These are phyloP conservation scores for Dendrolimus kikuchii DNA, from an alignment of 1,140 invertebrate genomes.

Conservation along the genomic window DNA sequence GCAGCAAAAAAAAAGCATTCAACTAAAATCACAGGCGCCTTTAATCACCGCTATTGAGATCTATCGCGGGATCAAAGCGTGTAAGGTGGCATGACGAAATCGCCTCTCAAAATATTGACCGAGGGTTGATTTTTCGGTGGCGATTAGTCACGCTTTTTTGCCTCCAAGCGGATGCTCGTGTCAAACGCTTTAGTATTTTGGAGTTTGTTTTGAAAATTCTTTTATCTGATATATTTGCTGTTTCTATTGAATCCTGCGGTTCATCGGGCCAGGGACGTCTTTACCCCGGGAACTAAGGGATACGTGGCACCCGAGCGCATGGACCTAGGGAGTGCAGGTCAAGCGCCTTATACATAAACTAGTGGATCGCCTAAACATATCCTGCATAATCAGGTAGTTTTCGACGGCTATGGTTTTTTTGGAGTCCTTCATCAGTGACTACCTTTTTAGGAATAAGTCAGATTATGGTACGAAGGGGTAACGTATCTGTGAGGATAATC, in stretches of 20 bases:
- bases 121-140: slow-evolving; percentile 50
- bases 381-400: too few relatives aligned
- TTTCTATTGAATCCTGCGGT: slow-evolving; percentile 48
- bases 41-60: slow-evolving; percentile 71
- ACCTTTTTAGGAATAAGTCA: too few relatives aligned
- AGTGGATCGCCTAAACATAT: too few relatives aligned
- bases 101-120: slow-evolving; percentile 49
- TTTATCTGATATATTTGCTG: slow-evolving; percentile 69
- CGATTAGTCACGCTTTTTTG: slow-evolving; percentile 62
- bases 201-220: slow-evolving; percentile 73
- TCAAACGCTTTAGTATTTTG: slow-evolving; percentile 70
- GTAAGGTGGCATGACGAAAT: slow-evolving; percentile 48
- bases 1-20: slow-evolving; percentile 63
- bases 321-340: too few relatives aligned
- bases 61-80: slow-evolving; percentile 66
- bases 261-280: slow-evolving; percentile 46
- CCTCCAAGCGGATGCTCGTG: slow-evolving; percentile 65
- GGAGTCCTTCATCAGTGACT: too few relatives aligned
- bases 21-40: slow-evolving; percentile 70
- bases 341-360: too few relatives aligned
- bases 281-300: neutral
- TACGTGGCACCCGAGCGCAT: too few relatives aligned
- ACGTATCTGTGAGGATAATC: too few relatives aligned
- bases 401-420: too few relatives aligned
- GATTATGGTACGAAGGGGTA: too few relatives aligned